Evolutionary conservation across 2,797 vertebrate species (phyloP).

Genomic region (Remorina albescens): DNA sequence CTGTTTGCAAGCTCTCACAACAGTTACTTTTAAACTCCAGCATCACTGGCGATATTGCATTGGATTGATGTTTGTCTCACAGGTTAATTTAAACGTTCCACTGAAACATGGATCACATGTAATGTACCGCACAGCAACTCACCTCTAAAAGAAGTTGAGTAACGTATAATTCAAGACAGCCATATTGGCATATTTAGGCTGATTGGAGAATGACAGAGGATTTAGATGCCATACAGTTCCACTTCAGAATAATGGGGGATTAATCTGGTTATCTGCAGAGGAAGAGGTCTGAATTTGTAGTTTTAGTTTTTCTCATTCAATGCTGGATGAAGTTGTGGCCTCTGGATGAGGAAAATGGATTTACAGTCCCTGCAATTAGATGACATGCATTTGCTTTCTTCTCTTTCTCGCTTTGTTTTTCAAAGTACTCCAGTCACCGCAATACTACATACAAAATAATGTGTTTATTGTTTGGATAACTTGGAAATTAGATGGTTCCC

Average conservation of each 20-base stretch:
- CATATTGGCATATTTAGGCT: background rate
- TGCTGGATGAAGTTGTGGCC: conserved; percentile 46
- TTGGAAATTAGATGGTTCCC: conserved; percentile 49
- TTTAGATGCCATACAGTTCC: background rate
- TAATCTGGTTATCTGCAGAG: conserved; percentile 2
- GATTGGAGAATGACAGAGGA: background rate
- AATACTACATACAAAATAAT: conserved; percentile 41
- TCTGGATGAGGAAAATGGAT: conserved; percentile 31
- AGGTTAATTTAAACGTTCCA: background rate
- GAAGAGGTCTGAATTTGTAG: conserved; percentile 30
- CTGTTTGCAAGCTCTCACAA: conserved; percentile 15
- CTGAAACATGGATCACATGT: background rate
- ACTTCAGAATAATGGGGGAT: background rate
- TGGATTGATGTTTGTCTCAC: background rate
- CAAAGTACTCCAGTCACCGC: conserved; percentile 50
- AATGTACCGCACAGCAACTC: background rate
- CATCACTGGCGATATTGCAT: conserved; percentile 3
- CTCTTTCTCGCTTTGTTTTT: conserved; percentile 49
- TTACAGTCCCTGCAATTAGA: conserved; percentile 68
- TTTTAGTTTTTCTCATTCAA: conserved; percentile 24
- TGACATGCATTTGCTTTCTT: conserved; percentile 65
- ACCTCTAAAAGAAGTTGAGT: background rate
- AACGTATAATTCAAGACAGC: background rate
- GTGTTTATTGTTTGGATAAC: conserved; percentile 68
- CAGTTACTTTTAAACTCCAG: conserved; percentile 33